Evolutionary conservation across 2,888 invertebrate species (phyloP).

Genomic region (Teleogryllus oceanicus): DNA sequence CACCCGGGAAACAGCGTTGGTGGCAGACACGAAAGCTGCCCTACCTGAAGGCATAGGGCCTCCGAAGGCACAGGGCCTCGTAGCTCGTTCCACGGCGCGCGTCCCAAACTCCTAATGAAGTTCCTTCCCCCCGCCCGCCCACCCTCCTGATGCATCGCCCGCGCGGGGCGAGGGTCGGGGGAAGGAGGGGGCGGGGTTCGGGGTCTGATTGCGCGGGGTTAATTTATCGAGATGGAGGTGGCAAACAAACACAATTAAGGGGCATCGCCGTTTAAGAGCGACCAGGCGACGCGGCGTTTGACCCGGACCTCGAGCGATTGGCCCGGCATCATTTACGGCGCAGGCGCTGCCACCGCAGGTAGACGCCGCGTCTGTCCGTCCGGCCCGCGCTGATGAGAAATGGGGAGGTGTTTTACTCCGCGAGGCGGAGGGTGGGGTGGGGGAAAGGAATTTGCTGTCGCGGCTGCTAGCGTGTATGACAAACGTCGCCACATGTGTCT

Average conservation of each 20-base stretch:
- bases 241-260: constrained; percentile 18
- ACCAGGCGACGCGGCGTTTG: background rate
- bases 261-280: background rate
- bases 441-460: background rate
- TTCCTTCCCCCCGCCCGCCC: no score
- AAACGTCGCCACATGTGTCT: background rate
- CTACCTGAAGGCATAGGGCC: no score
- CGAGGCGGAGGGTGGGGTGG: background rate
- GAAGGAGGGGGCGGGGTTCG: no score
- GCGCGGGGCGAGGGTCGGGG: no score
- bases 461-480: background rate
- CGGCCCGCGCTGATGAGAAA: background rate
- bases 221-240: background rate
- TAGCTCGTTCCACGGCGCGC: no score
- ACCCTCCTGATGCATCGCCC: no score
- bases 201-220: background rate
- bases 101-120: no score
- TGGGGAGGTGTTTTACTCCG: background rate
- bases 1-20: no score
- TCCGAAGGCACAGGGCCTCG: no score
- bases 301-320: background rate
- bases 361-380: background rate
- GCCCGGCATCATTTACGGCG: background rate
- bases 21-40: no score
- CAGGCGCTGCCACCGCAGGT: background rate